phyloP scores from a whole-genome alignment of 2,113 vertebrate species.

The Crotalus viridis region DNA sequence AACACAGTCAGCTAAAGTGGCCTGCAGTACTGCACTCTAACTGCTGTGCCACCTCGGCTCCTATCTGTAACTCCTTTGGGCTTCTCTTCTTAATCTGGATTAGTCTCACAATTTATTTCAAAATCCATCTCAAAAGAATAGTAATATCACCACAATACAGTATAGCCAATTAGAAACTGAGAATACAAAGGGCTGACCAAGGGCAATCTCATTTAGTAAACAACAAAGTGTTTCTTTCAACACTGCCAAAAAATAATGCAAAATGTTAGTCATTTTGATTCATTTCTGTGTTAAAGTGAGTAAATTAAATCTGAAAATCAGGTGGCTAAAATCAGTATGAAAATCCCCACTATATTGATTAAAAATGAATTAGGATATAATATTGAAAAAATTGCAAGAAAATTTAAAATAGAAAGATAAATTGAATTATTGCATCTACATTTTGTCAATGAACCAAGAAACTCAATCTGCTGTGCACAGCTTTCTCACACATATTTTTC shows the following conservation, averaged over 20 bases:
- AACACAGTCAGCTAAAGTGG: too few species aligned
- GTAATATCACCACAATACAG: not conserved
- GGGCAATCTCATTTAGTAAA: not conserved
- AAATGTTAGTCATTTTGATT: not conserved
- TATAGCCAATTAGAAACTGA: not conserved
- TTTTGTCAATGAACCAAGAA: not conserved
- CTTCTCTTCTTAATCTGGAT: not conserved
- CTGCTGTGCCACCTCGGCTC: not conserved
- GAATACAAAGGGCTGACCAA: not conserved
- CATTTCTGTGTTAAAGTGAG: not conserved
- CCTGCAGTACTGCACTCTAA: too few species aligned
- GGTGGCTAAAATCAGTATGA: not conserved
- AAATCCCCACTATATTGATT: not conserved
- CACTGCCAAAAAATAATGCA: not conserved
- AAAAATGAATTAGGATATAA: not conserved
- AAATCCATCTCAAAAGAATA: not conserved
- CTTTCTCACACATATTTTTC: not conserved
- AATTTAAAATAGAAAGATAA: not conserved
- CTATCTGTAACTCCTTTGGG: not conserved
- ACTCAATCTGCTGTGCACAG: not conserved
- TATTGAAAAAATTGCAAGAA: not conserved
- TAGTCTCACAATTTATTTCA: not conserved
- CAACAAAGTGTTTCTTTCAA: not conserved
- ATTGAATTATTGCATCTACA: not conserved
- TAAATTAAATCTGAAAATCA: not conserved